phyloP scores from a whole-genome alignment of 2,888 invertebrate genomes.

The Tinea semifulvella region DNA sequence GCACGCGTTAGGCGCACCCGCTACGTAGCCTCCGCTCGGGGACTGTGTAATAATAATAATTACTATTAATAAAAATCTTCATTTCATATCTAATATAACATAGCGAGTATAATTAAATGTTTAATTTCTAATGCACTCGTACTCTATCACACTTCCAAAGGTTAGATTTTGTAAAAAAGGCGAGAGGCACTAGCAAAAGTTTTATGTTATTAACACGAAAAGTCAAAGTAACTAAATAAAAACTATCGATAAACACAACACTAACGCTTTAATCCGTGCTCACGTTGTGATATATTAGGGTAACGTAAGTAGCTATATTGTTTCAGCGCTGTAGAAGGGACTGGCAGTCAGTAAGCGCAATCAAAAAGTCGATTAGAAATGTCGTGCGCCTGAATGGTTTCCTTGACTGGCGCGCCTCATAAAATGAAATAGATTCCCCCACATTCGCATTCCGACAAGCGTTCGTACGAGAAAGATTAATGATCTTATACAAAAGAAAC shows the following conservation, averaged over 20 bases:
- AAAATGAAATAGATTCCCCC: conserved; percentile 68
- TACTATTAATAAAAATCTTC: too few species aligned
- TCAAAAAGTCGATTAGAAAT: conserved; percentile 67
- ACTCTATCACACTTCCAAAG: too few species aligned
- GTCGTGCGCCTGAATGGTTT: conserved; percentile 60
- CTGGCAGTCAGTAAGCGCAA: conserved; percentile 41
- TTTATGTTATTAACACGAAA: too few species aligned
- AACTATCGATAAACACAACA: too few species aligned
- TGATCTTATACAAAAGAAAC: conserved; percentile 64
- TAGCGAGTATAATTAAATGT: too few species aligned
- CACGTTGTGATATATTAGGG: too few species aligned
- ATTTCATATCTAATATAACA: too few species aligned
- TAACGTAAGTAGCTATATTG: conserved; percentile 10
- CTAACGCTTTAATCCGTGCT: too few species aligned
- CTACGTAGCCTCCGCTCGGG: conserved; percentile 40
- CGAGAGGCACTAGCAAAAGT: too few species aligned
- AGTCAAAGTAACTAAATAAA: too few species aligned
- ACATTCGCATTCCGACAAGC: conserved; percentile 68
- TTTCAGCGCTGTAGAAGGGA: conserved; percentile 25
- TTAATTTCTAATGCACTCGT: too few species aligned
- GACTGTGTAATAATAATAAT: conserved; percentile 30
- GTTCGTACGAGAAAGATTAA: conserved; percentile 68
- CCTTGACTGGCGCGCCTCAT: conserved; percentile 62
- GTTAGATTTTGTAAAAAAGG: too few species aligned
- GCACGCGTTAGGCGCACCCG: conserved; percentile 36